Evolutionary conservation across 2,113 vertebrate species (phyloP).

Genomic region (Kryptolebias marmoratus): DNA sequence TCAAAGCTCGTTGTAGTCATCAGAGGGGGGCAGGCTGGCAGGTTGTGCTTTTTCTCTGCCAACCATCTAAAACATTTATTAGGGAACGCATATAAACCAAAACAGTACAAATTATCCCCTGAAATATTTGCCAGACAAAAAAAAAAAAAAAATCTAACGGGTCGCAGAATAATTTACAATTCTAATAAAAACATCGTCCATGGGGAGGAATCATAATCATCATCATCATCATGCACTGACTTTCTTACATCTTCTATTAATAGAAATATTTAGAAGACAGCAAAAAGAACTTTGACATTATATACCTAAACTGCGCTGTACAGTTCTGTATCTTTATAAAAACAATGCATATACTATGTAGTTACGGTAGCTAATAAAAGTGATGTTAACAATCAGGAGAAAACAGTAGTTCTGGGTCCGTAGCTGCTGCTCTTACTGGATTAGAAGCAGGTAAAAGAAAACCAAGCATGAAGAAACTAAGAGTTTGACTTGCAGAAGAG

Average conservation of each 20-base stretch:
- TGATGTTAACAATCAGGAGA: constrained; percentile 78
- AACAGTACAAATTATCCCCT: constrained; percentile 70
- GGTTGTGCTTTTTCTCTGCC: constrained; percentile 74
- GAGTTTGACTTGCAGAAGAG: constrained; percentile 5
- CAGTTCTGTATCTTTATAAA: constrained; percentile 86
- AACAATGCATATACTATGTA: constrained; percentile 85
- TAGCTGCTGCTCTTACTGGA: constrained; percentile 84
- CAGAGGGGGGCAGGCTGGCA: constrained; percentile 76
- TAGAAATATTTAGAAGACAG: constrained; percentile 88
- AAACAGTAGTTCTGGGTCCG: constrained; percentile 89
- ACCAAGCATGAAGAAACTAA: constrained; percentile 7
- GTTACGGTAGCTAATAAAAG: constrained; percentile 72
- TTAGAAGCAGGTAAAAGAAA: constrained; percentile 81
- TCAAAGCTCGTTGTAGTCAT: constrained; percentile 81
- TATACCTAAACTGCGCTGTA: constrained; percentile 94
- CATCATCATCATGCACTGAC: constrained; percentile 88
- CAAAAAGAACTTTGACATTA: constrained; percentile 85
- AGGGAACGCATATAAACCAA: constrained; percentile 57
- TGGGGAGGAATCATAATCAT: constrained; percentile 85
- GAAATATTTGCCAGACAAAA: constrained; percentile 90
- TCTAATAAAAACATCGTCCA: constrained; percentile 84
- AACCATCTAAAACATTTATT: constrained; percentile 45
- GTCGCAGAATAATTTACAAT: constrained; percentile 95
- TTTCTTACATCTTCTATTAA: constrained; percentile 99
- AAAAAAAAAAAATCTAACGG: constrained; percentile 82